Evolutionary conservation across 2,888 invertebrate genomes (phyloP), one percentile per base, ranked within the genome.

Genomic region (Dolomedes plantarius): DNA sequence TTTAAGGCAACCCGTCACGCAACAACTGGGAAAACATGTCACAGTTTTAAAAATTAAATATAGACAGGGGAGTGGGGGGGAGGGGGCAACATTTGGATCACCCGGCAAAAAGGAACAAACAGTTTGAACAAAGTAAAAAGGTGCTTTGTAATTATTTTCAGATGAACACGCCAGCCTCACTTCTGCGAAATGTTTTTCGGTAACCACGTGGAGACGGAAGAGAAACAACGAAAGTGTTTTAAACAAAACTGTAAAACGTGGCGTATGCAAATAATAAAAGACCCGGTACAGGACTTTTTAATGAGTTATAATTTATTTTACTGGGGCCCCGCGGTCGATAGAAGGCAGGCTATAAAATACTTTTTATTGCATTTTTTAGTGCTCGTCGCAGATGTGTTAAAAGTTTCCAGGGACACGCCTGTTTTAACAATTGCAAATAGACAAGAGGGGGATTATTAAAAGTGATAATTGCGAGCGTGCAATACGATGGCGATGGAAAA

Each of bases 241-340:
- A 85, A 85, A 85, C 83, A 85, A 82, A 82, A 85, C 83, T 85
- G 72, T 85, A 85, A 85, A 85, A 67, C 50, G 65, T 72, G 41
- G 50, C n/a, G 41, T 73, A 85, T 85, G 83, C 83, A 77, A 85
- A 85, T 83, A 83, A 29, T 36, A 23, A 29, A 72, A 65, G 62
- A 65, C 19, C 62, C 23, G 39, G 68, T 9, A 41, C 39, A 28
- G 50, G 72, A 77, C 77, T 77, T 85, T 85, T 85, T 85, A 85
- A 85, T 67, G 83, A 85, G 77, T 77, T 67, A 72, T 56, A 77
- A 85, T 77, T 76, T 77, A 85, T 77, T 85, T 77, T 72, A 75
- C 69, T 46, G 36, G 65, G 41, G 28, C 46, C 36, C 46, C 19
- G 36, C 69, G n/a, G 23, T 64, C 65, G 28, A 36, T 46, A 32